These are phyloP conservation scores for Eristalis pertinax DNA, from an alignment of 2,888 invertebrate species.

Conservation along the genomic window DNA sequence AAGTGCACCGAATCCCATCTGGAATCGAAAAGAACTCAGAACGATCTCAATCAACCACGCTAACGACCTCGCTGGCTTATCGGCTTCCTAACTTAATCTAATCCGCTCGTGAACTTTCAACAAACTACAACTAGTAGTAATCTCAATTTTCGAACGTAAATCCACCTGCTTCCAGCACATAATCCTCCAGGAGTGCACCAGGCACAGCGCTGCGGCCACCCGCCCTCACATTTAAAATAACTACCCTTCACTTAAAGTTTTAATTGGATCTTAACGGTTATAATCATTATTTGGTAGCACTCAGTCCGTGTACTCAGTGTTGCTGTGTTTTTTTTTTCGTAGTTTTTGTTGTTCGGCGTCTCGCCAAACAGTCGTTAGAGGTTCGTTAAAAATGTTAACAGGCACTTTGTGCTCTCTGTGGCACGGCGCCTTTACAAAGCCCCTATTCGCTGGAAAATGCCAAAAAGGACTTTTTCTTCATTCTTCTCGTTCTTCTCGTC, in stretches of 20 bases:
- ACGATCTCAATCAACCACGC: not conserved
- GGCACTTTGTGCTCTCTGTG: conserved; percentile 60
- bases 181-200: conserved; percentile 11
- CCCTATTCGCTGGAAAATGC: not conserved
- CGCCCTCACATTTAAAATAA: conserved; percentile 50
- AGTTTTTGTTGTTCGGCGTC: not conserved
- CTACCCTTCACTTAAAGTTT: conserved; percentile 64
- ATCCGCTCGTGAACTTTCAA: not conserved
- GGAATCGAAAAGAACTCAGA: not conserved
- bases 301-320: conserved; percentile 14
- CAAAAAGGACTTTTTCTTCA: conserved; percentile 28
- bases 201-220: not conserved
- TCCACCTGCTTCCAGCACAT: conserved; percentile 48
- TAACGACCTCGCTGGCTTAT: not conserved
- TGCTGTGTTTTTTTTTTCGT: not conserved
- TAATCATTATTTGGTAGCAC: conserved; percentile 64
- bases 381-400: conserved; percentile 72
- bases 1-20: not conserved
- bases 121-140: not conserved
- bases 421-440: conserved; percentile 25
- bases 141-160: conserved; percentile 15
- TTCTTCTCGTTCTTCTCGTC: conserved; percentile 17
- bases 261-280: conserved; percentile 70
- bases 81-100: not conserved
- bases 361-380: conserved; percentile 68